Evolutionary conservation across 2,797 vertebrate genomes (phyloP), one percentile per base, ranked within the genome.

Genomic region (Melanogrammus aeglefinus): DNA sequence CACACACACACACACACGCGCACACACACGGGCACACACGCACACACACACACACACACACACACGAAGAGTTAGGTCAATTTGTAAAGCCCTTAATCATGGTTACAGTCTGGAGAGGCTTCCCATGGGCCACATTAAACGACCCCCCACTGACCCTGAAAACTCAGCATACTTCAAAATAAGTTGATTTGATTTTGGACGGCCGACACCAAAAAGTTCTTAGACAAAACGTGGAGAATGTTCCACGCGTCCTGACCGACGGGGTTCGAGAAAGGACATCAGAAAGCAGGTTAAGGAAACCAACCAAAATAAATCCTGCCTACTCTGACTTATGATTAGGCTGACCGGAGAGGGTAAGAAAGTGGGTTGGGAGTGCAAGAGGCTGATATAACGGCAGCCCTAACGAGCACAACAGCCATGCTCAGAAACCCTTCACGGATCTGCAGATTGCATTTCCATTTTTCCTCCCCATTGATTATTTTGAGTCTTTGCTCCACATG

Each of bases 1-100:
- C 31, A 31, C 63, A 69, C 63, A 69, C 63, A 69, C 63, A 69
- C 63, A 69, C 63, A 69, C 69, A 13, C 76, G n/a, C 76, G 6
- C 47, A 18, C 47, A 51, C 69, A 71, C 69, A 71, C 69, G 33
- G 14, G n/a, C 69, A 31, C 69, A 10, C 47, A 21, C 47, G 6
- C 27, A 12, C 27, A 69, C 27, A 27, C 10, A 29, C 24, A 27
- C 66, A 29, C 66, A 70, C 66, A 70, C 66, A 70, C 66, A 70
- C 66, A 70, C 66, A 70, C 66, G 21, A 5, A 5, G 51, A n/a
- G 51, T 57, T 6, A 57, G n/a, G 51, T 57, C 51, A 57, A n/a
- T 63, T 24, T n/a, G 57, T 63, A 24, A n/a, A 63, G 21, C 57
- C 18, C 16, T 51, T 18, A 51, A 18, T 51, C 14, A 51, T 21